Evolutionary conservation across 2,797 vertebrate genomes (phyloP).

Genomic region (Rousettus madagascariensis): DNA sequence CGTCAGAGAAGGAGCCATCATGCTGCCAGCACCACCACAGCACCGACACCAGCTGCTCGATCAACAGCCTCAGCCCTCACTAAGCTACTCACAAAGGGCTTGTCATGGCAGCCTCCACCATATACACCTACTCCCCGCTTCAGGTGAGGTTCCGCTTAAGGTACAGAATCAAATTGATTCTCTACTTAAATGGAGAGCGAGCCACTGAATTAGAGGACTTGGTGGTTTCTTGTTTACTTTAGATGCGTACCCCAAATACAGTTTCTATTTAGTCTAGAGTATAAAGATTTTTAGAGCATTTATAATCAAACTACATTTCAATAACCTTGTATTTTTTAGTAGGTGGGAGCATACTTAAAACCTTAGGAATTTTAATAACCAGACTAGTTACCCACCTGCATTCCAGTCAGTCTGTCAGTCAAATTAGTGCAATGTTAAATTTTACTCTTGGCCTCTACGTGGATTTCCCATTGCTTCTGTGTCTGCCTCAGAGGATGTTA

Average conservation of each 20-base stretch:
- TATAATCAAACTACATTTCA: background rate
- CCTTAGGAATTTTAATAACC: constrained; percentile 22
- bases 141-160: constrained; percentile 84
- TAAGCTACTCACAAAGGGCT: constrained; percentile 95
- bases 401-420: background rate
- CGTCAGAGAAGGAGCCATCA: constrained; percentile 96
- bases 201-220: background rate
- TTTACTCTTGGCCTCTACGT: background rate
- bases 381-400: background rate
- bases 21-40: constrained; percentile 94
- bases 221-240: background rate
- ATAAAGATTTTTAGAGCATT: constrained; percentile 15
- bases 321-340: background rate
- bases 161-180: background rate
- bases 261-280: constrained; percentile 6
- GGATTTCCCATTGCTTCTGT: constrained; percentile 32
- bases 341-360: background rate
- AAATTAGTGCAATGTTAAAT: constrained; percentile 26
- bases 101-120: constrained; percentile 96
- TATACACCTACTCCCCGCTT: constrained; percentile 96
- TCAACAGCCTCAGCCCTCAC: constrained; percentile 96
- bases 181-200: background rate
- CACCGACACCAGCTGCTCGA: constrained; percentile 94
- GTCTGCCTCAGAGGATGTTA: constrained; percentile 23
- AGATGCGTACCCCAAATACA: background rate